Evolutionary conservation across 2,113 vertebrate species (phyloP).

Genomic region (Apus apus): DNA sequence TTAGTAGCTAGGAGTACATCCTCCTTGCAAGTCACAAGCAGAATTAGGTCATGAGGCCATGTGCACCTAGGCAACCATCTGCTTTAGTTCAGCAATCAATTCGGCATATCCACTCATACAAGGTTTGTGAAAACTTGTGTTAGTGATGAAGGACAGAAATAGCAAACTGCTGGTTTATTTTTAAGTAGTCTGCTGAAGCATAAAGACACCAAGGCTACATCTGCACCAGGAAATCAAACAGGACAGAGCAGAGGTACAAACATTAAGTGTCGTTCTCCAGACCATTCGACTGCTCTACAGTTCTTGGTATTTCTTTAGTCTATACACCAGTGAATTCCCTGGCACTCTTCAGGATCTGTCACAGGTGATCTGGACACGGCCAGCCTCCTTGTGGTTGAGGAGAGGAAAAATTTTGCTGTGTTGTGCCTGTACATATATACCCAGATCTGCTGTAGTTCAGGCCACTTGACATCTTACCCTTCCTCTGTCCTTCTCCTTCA

Average conservation of each 20-base stretch:
- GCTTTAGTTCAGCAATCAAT: constrained; percentile 30
- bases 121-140: neutral
- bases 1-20: neutral
- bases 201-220: neutral
- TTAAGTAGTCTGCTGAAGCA: neutral
- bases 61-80: constrained; percentile 23
- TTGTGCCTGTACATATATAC: neutral
- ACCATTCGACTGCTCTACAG: too few species aligned
- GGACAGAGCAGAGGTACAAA: neutral
- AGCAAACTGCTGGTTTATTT: neutral
- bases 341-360: neutral
- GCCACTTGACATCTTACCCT: neutral
- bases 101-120: neutral
- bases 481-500: neutral
- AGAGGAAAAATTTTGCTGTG: neutral
- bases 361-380: neutral
- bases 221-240: neutral
- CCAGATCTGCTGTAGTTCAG: neutral
- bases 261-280: neutral
- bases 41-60: constrained; percentile 60
- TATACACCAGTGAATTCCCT: neutral
- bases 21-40: neutral
- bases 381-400: neutral
- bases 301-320: neutral
- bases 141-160: neutral